A percentile compares a stretch with the other conserved stretches of the same genome.
These are phyloP conservation scores for Heliconius ethilla DNA, from an alignment of 2,888 invertebrate genomes.

Conservation along the genomic window DNA sequence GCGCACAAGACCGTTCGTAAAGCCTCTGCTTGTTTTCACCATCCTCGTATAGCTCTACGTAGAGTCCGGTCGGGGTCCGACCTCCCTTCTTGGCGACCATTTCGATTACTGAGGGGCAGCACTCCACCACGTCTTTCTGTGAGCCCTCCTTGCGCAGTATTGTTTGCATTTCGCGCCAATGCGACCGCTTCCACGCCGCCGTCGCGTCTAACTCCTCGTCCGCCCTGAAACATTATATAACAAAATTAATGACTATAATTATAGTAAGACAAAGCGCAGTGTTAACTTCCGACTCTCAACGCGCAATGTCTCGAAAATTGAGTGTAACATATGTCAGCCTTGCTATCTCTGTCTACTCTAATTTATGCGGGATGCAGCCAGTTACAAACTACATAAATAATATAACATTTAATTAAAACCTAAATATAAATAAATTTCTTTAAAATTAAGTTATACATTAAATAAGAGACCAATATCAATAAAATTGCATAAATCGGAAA, in stretches of 20 bases:
- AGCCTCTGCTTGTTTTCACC: slow-evolving; percentile 86
- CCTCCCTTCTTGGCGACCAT: slow-evolving; percentile 90
- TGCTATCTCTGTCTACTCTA: too few relatives aligned
- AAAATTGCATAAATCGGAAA: slow-evolving; percentile 1
- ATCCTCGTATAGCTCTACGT: slow-evolving; percentile 88
- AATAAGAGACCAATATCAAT: neutral
- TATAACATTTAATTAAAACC: too few relatives aligned
- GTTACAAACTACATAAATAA: too few relatives aligned
- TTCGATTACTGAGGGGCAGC: slow-evolving; percentile 90
- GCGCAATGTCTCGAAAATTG: too few relatives aligned
- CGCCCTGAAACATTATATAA: slow-evolving; percentile 56
- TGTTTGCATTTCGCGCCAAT: slow-evolving; percentile 85
- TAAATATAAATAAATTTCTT: neutral
- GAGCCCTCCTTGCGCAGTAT: slow-evolving; percentile 80
- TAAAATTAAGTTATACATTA: neutral
- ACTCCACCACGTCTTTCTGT: slow-evolving; percentile 83
- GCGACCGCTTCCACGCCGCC: slow-evolving; percentile 79
- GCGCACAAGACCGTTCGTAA: slow-evolving; percentile 90
- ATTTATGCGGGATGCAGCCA: neutral
- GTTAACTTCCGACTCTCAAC: neutral
- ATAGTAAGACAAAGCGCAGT: neutral
- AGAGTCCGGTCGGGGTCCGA: slow-evolving; percentile 86
- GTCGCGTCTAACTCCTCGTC: slow-evolving; percentile 72
- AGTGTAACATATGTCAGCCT: too few relatives aligned
- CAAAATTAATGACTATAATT: neutral